These are phyloP conservation scores for Odocoileus virginianus DNA, from an alignment of 2,113 vertebrate genomes.

Conservation along the genomic window DNA sequence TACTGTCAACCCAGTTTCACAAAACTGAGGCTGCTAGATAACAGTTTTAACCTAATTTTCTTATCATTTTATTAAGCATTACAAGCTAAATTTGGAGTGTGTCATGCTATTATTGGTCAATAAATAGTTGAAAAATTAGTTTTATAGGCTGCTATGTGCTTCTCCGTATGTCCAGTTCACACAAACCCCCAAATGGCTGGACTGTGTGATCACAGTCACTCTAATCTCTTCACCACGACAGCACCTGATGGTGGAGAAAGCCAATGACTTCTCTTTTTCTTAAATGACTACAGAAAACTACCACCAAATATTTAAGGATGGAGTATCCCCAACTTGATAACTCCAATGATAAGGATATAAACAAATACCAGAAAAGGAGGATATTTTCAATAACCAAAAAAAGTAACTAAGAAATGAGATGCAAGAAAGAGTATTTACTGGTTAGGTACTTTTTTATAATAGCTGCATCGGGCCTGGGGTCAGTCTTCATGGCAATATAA, in stretches of 20 bases:
- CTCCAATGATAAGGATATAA: neutral
- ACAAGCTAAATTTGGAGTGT: neutral
- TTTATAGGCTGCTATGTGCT: neutral
- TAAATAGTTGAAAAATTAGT: neutral
- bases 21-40: neutral
- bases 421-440: slow-evolving; percentile 89
- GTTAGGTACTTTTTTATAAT: slow-evolving; percentile 95
- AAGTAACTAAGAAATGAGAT: slow-evolving; percentile 80
- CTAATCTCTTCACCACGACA: neutral
- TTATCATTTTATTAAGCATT: neutral
- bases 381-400: slow-evolving; percentile 24
- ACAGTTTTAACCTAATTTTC: neutral
- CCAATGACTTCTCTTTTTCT: neutral
- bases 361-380: neutral
- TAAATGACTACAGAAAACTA: neutral
- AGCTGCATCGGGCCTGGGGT: slow-evolving; percentile 95
- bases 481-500: slow-evolving; percentile 96
- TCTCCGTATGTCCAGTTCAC: neutral
- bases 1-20: neutral
- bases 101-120: neutral
- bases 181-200: neutral
- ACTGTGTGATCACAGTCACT: neutral
- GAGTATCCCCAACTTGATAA: neutral
- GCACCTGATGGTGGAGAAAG: neutral
- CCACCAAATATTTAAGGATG: neutral